phyloP scores from a whole-genome alignment of 2,113 vertebrate species.

The Sturnira hondurensis region DNA sequence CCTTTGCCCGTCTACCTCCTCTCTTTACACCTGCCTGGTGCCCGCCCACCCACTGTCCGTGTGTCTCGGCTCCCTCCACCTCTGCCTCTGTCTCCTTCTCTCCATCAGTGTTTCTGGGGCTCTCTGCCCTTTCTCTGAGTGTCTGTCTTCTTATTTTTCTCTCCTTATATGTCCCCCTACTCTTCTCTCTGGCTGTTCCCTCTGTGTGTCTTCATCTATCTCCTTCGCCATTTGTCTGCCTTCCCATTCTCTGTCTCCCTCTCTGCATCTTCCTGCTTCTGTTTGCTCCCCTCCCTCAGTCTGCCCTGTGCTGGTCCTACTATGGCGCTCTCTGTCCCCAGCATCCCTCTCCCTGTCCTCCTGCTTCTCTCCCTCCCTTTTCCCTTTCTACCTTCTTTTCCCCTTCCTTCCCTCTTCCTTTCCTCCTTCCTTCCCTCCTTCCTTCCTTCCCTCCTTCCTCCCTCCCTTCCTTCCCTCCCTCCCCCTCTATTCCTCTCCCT shows the following conservation, averaged over 20 bases:
- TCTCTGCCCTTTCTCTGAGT: not conserved
- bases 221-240: not conserved
- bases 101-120: not conserved
- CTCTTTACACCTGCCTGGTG: not conserved
- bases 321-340: not conserved
- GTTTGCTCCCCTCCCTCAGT: not conserved
- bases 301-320: not conserved
- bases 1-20: not conserved
- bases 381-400: not conserved
- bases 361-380: not conserved
- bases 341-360: accelerated
- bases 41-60: not conserved
- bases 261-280: not conserved
- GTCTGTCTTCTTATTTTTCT: not conserved
- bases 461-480: not conserved
- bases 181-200: not conserved
- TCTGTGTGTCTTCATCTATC: not conserved
- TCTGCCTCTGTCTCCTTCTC: not conserved
- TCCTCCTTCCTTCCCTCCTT: not conserved
- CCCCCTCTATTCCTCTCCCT: not conserved
- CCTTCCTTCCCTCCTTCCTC: too few relatives aligned
- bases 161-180: not conserved
- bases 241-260: not conserved
- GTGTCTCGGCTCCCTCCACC: not conserved
- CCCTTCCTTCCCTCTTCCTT: not conserved